Percentiles rank a stretch among this genome's conserved stretches.
Evolutionary conservation across 2,113 vertebrate species (phyloP).

Genomic region (Nothocercus julius): DNA sequence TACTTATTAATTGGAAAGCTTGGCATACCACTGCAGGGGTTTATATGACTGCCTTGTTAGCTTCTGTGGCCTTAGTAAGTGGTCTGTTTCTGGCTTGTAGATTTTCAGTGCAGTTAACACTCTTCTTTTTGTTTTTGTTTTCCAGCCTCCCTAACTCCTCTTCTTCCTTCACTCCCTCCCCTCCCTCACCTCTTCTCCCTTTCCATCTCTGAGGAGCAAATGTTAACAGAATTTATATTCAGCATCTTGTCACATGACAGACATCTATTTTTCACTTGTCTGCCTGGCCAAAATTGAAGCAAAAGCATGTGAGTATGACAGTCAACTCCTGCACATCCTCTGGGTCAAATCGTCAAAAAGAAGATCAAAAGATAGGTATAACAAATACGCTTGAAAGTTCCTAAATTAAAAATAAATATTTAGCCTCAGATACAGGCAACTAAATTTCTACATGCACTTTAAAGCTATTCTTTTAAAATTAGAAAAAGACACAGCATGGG

Average conservation of each 20-base stretch:
- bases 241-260: constrained; percentile 33
- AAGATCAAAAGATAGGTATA: not conserved
- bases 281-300: constrained; percentile 49
- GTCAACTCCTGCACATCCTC: not conserved
- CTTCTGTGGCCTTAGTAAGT: not conserved
- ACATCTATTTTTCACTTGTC: constrained; percentile 54
- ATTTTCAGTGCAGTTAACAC: not conserved
- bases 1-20: not conserved
- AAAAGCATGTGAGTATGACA: not conserved
- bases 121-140: not conserved
- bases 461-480: not conserved
- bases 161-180: not conserved
- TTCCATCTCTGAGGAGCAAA: constrained; percentile 16
- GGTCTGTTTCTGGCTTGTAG: not conserved
- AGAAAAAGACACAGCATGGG: not conserved
- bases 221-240: constrained; percentile 57
- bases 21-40: not conserved
- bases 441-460: not conserved
- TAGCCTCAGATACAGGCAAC: not conserved
- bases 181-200: not conserved
- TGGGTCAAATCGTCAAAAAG: not conserved
- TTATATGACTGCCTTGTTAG: not conserved
- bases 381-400: not conserved
- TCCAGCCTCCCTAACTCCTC: not conserved
- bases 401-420: not conserved